Base-by-base conservation (phyloP, 2,888 invertebrate genomes). In the Cephus runcator region DNA sequence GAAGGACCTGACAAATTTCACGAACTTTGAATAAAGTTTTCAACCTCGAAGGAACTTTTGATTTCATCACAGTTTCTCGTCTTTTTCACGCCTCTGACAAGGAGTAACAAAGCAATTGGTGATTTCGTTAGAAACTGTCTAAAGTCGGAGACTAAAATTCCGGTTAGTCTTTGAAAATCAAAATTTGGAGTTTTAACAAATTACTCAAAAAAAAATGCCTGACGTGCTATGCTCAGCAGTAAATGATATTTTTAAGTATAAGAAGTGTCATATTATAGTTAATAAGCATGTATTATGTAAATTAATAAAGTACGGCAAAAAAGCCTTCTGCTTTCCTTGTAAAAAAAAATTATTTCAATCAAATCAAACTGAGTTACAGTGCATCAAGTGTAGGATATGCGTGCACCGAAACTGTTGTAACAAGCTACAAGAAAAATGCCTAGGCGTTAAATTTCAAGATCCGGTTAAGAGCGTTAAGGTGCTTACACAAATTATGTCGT, bases 61-160 rank as follows among this genome's bases (percentile, higher is more conserved):
- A 23, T 23, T 56, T 15, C 23, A 9, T 56, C 23, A 40, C 40
- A 23, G 23, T 56, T 23, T 56, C 23, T 56, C 23, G 23, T 23
- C 15, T 23, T 56, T 56, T 23, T 23, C 40, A 56, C 6, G 40
- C 9, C 0, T 23, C 6, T 23, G 23, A 1, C 2, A 94, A 87
- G 91, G 94, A 81, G 93, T 94, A 81, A 92, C 93, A 82, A 92
- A 93, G 78, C 90, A 92, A 23, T 95, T 95, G 88, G 91, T 88
- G 79, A 88, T 85, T 80, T 88, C 88, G 23, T 56, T 9, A 56
- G 40, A 56, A 56, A 23, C 40, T 23, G 23, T 56, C 40, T 23
- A 15, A n/a, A 71, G 31, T 23, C 9, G 6, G 2, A 56, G 40
- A 56, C 6, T 15, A 23, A 23, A 56, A 15, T 56, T 23, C 9